These are phyloP conservation scores for Thalassarche chlororhynchos DNA, from an alignment of 2,113 vertebrate species.

Conservation along the genomic window DNA sequence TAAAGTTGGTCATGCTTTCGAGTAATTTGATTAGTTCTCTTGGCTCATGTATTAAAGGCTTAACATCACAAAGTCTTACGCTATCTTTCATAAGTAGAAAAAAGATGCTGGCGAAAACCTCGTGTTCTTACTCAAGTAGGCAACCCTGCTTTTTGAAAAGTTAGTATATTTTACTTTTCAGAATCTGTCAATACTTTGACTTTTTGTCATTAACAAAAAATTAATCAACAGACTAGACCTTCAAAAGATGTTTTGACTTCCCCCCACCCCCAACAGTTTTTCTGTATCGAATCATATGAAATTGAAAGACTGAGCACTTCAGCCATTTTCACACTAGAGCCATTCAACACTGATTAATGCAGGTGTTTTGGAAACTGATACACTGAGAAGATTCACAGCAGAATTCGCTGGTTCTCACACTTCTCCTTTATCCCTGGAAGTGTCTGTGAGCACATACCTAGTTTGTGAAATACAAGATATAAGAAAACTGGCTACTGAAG, in stretches of 20 bases:
- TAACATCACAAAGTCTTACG: background rate
- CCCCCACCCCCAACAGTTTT: background rate
- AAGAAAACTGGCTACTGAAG: background rate
- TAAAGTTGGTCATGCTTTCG: background rate
- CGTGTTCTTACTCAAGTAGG: background rate
- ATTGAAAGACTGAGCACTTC: background rate
- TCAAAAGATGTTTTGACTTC: background rate
- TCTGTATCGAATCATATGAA: background rate
- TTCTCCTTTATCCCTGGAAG: background rate
- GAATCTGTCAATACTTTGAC: background rate
- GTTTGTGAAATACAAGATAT: background rate
- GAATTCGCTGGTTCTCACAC: constrained; percentile 24
- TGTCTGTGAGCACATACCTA: background rate
- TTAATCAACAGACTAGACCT: background rate
- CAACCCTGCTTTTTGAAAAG: background rate
- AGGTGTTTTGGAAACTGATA: constrained; percentile 46
- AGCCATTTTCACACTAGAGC: background rate
- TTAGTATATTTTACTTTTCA: background rate
- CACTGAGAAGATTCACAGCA: constrained; percentile 38
- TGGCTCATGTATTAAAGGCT: background rate
- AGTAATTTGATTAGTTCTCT: background rate
- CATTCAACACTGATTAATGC: background rate
- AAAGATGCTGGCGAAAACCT: background rate
- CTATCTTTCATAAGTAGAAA: background rate
- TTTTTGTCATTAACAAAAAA: background rate